phyloP scores from a whole-genome alignment of 2,888 invertebrate genomes.

The Polydrusus pterygomalis region DNA sequence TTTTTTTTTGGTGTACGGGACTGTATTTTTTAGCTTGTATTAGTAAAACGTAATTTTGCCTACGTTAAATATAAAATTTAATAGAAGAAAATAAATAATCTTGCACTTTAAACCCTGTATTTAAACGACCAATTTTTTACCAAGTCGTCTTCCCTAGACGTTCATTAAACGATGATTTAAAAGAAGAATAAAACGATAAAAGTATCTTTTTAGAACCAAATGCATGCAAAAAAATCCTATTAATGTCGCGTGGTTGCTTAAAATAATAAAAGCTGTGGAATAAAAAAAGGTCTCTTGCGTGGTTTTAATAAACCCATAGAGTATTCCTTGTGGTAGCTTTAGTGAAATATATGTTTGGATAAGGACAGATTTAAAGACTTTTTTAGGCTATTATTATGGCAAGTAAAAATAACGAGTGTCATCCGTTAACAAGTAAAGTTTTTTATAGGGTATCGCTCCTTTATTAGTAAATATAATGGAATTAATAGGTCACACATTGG shows the following conservation, averaged over 20 bases:
- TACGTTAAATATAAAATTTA: too few species aligned
- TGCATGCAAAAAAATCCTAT: conserved; percentile 12
- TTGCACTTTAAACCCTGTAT: too few species aligned
- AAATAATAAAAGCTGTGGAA: conserved; percentile 11
- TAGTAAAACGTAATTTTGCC: too few species aligned
- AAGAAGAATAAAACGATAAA: background rate
- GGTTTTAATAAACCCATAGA: conserved; percentile 6
- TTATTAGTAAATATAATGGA: too few species aligned
- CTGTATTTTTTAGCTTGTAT: too few species aligned
- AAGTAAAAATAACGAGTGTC: background rate
- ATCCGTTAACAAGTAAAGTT: too few species aligned
- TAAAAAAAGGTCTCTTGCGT: conserved; percentile 12
- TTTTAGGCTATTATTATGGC: background rate
- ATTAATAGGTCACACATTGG: too few species aligned
- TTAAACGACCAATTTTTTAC: too few species aligned
- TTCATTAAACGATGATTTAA: background rate
- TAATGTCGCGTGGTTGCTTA: conserved; percentile 2
- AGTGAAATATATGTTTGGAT: background rate
- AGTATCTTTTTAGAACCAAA: background rate
- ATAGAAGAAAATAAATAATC: too few species aligned
- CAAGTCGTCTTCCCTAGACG: too few species aligned
- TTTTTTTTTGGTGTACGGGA: too few species aligned
- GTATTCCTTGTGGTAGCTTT: background rate
- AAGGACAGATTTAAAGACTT: background rate
- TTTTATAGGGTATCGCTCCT: too few species aligned